phyloP scores from a whole-genome alignment of 2,888 invertebrate species.

The Eretmocerus hayati region DNA sequence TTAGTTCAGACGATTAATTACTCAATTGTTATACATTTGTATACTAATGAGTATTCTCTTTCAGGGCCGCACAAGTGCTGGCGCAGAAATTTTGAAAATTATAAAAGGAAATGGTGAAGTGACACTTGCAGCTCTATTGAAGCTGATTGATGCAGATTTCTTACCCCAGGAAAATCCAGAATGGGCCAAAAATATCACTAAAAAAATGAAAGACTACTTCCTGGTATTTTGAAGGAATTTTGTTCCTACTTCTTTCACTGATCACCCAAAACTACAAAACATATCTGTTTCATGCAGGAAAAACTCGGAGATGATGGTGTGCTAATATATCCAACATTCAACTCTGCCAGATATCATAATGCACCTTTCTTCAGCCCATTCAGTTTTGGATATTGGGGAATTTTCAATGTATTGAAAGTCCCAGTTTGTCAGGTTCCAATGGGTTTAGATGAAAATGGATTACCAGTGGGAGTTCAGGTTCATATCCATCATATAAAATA shows the following conservation, averaged over 20 bases:
- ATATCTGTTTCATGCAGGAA: slow-evolving; percentile 44
- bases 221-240: slow-evolving; percentile 48
- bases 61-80: slow-evolving; percentile 34
- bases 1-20: too few relatives aligned
- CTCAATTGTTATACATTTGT: background rate
- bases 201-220: slow-evolving; percentile 55
- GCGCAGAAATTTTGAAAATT: slow-evolving; percentile 43
- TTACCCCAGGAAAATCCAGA: slow-evolving; percentile 58
- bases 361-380: slow-evolving; percentile 68
- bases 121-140: slow-evolving; percentile 62
- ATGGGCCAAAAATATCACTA: slow-evolving; percentile 59
- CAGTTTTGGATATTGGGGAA: slow-evolving; percentile 78
- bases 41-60: background rate
- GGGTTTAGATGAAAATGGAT: slow-evolving; percentile 61
- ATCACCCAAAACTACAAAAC: too few relatives aligned
- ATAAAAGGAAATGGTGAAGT: slow-evolving; percentile 57
- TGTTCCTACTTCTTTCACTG: too few relatives aligned
- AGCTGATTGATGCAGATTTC: slow-evolving; percentile 58
- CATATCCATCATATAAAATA: too few relatives aligned
- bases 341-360: slow-evolving; percentile 77
- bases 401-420: slow-evolving; percentile 77
- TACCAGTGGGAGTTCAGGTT: slow-evolving; percentile 75
- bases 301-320: slow-evolving; percentile 73
- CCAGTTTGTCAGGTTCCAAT: slow-evolving; percentile 82
- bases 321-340: slow-evolving; percentile 74